A percentile compares a stretch with the other conserved stretches of the same genome.
These are phyloP conservation scores for Torymus auratus DNA, from an alignment of 2,888 invertebrate genomes.

Conservation along the genomic window DNA sequence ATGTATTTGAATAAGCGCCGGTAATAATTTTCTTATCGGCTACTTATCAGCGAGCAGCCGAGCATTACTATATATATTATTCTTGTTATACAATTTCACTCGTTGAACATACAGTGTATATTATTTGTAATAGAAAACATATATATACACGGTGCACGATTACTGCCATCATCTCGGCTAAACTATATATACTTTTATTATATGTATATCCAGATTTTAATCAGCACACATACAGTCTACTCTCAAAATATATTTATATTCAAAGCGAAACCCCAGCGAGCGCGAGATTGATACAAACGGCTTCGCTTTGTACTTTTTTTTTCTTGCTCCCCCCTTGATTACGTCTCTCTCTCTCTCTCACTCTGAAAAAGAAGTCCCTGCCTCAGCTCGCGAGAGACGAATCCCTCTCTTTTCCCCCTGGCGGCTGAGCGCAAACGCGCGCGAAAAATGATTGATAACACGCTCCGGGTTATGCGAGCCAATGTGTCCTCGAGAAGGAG, in stretches of 20 bases:
- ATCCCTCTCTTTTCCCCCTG: constrained; percentile 33
- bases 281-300: constrained; percentile 21
- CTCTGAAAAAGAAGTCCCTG: constrained; percentile 18
- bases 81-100: too few species aligned
- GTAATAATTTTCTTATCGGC: too few species aligned
- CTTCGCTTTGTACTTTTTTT: not conserved
- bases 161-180: too few species aligned
- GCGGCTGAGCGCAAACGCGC: constrained; percentile 31
- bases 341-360: not conserved
- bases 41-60: too few species aligned
- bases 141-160: too few species aligned
- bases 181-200: too few species aligned
- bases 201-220: not conserved
- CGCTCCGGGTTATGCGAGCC: constrained; percentile 55
- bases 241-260: constrained; percentile 51
- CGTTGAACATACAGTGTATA: too few species aligned
- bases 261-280: not conserved
- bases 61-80: too few species aligned
- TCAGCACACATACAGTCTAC: not conserved
- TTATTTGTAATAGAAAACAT: too few species aligned
- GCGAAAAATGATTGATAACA: constrained; percentile 55
- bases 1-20: too few species aligned
- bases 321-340: constrained; percentile 5
- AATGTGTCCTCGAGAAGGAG: constrained; percentile 31
- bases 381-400: constrained; percentile 44